Percentiles rank a stretch among this genome's conserved stretches.
Conservation (phyloP, 92 coral and sea anemone species). For the Scolanthus callimorphus region DNA sequence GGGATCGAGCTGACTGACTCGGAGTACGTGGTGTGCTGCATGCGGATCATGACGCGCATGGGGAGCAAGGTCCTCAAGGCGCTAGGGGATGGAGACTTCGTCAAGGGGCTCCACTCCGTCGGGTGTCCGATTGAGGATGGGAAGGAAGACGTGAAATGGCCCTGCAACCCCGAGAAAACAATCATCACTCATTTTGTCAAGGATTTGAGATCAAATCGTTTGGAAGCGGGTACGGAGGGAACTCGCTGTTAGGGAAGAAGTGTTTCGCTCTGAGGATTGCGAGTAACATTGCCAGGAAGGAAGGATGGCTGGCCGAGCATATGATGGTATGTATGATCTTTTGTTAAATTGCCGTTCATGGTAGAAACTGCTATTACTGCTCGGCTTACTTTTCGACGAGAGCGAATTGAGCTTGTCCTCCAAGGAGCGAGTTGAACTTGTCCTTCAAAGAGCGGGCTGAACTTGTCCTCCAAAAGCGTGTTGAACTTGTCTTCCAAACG, state of each 20-base stretch:
- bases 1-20: constrained; percentile 89
- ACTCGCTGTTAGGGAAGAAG: constrained; percentile 85
- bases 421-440: too few species aligned
- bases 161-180: constrained; percentile 78
- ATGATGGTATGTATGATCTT: constrained; percentile 61
- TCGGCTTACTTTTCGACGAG: too few species aligned
- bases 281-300: constrained; percentile 63
- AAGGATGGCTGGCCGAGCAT: constrained; percentile 93
- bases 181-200: constrained; percentile 74
- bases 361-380: too few species aligned
- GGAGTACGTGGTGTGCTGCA: constrained; percentile 77
- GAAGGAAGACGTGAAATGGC: constrained; percentile 61
- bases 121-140: constrained; percentile 74
- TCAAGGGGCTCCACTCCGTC: constrained; percentile 80
- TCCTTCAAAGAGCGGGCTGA: too few species aligned
- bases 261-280: constrained; percentile 93
- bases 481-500: too few species aligned
- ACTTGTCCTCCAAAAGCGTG: too few species aligned
- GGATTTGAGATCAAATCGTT: constrained; percentile 69
- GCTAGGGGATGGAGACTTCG: constrained; percentile 68
- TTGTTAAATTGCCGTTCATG: too few species aligned
- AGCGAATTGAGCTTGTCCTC: too few species aligned
- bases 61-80: constrained; percentile 67
- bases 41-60: constrained; percentile 88
- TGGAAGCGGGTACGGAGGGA: constrained; percentile 94